These are phyloP conservation scores for Lochmaea crataegi DNA, from an alignment of 2,888 invertebrate genomes.

Conservation along the genomic window DNA sequence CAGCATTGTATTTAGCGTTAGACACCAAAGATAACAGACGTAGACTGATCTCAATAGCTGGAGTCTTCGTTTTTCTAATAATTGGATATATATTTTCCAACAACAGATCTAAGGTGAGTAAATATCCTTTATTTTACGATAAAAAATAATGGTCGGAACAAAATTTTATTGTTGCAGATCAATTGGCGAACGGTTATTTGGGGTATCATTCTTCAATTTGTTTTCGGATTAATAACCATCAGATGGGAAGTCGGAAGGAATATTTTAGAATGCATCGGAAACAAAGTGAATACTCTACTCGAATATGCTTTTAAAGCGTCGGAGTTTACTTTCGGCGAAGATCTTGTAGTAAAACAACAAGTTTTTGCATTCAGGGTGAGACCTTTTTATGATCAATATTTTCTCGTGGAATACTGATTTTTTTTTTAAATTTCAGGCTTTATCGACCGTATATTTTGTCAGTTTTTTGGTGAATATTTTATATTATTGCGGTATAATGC, in stretches of 20 bases:
- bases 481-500: conserved; percentile 90
- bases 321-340: conserved; percentile 84
- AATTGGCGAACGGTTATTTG: conserved; percentile 84
- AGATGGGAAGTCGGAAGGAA: conserved; percentile 83
- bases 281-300: conserved; percentile 79
- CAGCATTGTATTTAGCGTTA: conserved; percentile 72
- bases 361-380: conserved; percentile 90
- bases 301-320: conserved; percentile 84
- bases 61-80: conserved; percentile 73
- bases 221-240: conserved; percentile 86
- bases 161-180: conserved; percentile 65
- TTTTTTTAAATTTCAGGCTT: conserved; percentile 68
- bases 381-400: too few species aligned
- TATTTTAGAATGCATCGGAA: conserved; percentile 75
- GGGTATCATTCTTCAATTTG: conserved; percentile 86
- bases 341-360: conserved; percentile 68
- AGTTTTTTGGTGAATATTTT: conserved; percentile 90
- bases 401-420: background rate
- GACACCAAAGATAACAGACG: conserved; percentile 71
- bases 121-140: conserved; percentile 5
- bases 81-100: conserved; percentile 75
- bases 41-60: conserved; percentile 77
- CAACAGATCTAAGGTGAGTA: conserved; percentile 67
- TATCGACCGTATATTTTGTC: conserved; percentile 94
- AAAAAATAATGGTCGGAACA: background rate